Conservation (phyloP, 2,888 invertebrate species). For the Melieria crassipennis region DNA sequence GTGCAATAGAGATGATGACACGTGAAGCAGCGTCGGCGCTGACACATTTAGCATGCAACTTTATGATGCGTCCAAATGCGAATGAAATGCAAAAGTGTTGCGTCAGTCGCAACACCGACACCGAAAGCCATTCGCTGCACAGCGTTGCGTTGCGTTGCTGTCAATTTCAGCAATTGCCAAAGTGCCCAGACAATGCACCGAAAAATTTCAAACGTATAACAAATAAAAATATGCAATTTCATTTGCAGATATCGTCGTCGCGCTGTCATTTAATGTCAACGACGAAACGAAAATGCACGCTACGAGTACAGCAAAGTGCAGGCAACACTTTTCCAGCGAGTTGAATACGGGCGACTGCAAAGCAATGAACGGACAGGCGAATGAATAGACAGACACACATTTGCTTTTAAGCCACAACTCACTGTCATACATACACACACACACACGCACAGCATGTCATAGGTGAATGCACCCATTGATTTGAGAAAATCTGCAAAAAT, state of each 20-base stretch:
- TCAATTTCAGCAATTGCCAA: constrained; percentile 34
- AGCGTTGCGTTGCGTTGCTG: constrained; percentile 16
- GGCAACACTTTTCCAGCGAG: neutral
- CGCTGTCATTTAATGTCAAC: constrained; percentile 61
- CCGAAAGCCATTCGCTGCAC: neutral
- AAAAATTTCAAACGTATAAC: no score
- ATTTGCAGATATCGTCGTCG: constrained; percentile 61
- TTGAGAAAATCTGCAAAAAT: constrained; percentile 26
- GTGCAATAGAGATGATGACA: constrained; percentile 43
- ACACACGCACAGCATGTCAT: constrained; percentile 41
- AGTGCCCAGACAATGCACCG: constrained; percentile 22
- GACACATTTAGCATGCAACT: constrained; percentile 22
- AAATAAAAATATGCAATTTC: constrained; percentile 47
- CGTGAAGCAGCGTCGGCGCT: constrained; percentile 19
- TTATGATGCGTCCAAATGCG: constrained; percentile 59
- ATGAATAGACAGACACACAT: constrained; percentile 26
- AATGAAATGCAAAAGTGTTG: constrained; percentile 53
- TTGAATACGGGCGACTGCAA: neutral
- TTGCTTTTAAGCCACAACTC: constrained; percentile 28
- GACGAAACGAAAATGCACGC: constrained; percentile 11
- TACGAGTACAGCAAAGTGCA: neutral
- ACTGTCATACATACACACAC: constrained; percentile 28
- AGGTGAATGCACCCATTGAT: constrained; percentile 64
- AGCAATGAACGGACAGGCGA: constrained; percentile 6
- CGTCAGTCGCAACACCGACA: constrained; percentile 36